These are phyloP conservation scores for Laupala kohalensis DNA, from an alignment of 1,140 invertebrate genomes.

Conservation along the genomic window DNA sequence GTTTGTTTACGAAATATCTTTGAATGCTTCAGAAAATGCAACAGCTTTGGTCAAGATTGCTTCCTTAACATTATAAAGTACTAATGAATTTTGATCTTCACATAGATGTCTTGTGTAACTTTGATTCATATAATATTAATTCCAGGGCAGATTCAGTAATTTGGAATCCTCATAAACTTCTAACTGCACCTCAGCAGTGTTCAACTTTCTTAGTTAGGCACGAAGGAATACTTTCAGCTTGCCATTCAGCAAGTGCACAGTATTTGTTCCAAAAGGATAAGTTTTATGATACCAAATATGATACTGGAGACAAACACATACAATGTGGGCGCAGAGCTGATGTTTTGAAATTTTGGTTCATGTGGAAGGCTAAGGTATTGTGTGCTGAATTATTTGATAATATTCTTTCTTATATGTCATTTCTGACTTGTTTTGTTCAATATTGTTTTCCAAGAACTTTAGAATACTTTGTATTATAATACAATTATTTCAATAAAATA, in stretches of 20 bases:
- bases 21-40: too few relatives aligned
- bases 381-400: too few relatives aligned
- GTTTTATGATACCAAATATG: conserved; percentile 83
- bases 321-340: conserved; percentile 88
- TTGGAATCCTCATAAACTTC: conserved; percentile 87
- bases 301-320: conserved; percentile 89
- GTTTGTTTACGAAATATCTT: too few relatives aligned
- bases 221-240: conserved; percentile 45
- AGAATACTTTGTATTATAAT: not conserved
- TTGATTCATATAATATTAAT: too few relatives aligned
- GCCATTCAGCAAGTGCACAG: conserved; percentile 57
- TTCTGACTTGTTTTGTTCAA: not conserved
- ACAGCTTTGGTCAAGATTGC: too few relatives aligned
- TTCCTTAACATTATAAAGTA: too few relatives aligned
- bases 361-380: conserved; percentile 85
- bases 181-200: conserved; percentile 81
- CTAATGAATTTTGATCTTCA: too few relatives aligned
- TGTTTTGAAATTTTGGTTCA: conserved; percentile 92
- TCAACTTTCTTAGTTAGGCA: conserved; percentile 68
- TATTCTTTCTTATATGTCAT: not conserved
- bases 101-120: too few relatives aligned
- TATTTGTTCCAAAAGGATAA: conserved; percentile 95
- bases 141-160: conserved; percentile 77
- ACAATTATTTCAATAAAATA: not conserved
- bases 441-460: not conserved